Evolutionary conservation across 2,113 vertebrate species (phyloP), one percentile per base, ranked within the genome.

Genomic region (Hippocampus zosterae): DNA sequence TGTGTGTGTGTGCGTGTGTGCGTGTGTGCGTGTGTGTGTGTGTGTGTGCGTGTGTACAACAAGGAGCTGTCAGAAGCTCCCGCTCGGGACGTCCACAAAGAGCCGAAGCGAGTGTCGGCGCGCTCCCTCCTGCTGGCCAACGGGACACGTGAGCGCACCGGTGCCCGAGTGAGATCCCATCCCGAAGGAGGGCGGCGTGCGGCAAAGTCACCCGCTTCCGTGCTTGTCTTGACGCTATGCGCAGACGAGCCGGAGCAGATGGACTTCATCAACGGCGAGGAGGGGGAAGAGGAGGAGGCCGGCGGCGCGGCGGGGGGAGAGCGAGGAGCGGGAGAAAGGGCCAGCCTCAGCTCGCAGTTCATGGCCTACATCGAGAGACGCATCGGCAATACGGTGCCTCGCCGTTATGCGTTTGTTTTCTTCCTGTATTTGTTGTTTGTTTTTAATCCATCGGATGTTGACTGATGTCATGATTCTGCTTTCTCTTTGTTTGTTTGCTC

Each of bases 51-150:
- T 33, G 0, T 5, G 5, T 37, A 37, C 6, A 37, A 15, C 52
- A 96, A 99, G 83, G 97, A 98, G 83, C 92, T 95, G 84, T 94
- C 94, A 0, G 96, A 98, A 81, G 88, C 95, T 68, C 90, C 95
- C 0, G 79, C 93, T 72, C 90, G 94, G 0, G 97, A 98, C 85
- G 90, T 95, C 82, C 91, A 92, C 78, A 83, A 70, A 42, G 70
- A 74, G 78, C 42, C 1, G 60, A 71, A 18, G 79, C 92, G 48
- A 88, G 92, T 88, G 8, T 92, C 25, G 91, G 92, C 18, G 93
- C 95, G 68, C 89, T 84, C 8, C 91, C 72, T 74, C n/a, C 87
- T 4, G 72, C 74, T 96, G 60, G 89, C 94, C 12, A 99, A 99
- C 25, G 97, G 97, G 66, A 94, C 93, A 90, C 84, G 97, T 98